phyloP scores from a whole-genome alignment of 2,888 invertebrate species.

The Athalia cordata region DNA sequence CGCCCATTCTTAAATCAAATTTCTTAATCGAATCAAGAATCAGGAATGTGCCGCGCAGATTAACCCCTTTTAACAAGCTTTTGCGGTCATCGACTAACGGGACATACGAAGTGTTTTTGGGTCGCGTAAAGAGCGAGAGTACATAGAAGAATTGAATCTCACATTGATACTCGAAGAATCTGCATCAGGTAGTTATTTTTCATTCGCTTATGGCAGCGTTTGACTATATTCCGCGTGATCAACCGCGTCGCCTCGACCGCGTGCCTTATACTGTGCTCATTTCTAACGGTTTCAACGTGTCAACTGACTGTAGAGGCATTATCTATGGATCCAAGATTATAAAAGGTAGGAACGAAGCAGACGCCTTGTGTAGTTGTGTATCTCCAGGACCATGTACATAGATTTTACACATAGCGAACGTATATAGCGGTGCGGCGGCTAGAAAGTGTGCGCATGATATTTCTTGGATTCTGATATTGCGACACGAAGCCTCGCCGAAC shows the following conservation, averaged over 20 bases:
- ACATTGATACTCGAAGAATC: not conserved
- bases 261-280: not conserved
- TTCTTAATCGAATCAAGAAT: not conserved
- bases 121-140: conserved; percentile 24
- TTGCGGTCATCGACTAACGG: not conserved
- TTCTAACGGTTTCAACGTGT: conserved; percentile 16
- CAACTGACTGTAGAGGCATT: not conserved
- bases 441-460: conserved; percentile 25
- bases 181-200: not conserved
- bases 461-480: not conserved
- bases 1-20: not conserved
- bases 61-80: conserved; percentile 6
- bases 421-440: not conserved
- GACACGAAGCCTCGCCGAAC: not conserved
- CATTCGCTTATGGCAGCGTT: not conserved
- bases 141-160: not conserved
- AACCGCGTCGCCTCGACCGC: not conserved
- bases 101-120: not conserved
- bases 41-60: conserved; percentile 10
- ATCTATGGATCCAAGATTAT: conserved; percentile 1
- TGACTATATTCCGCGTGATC: not conserved
- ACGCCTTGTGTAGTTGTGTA: no score
- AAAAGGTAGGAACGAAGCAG: not conserved
- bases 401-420: no score
- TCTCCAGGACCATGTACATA: no score